A percentile compares a stretch with the other conserved stretches of the same genome.
These are phyloP conservation scores for Glaucomys volans DNA, from an alignment of 2,113 vertebrate genomes.

Conservation along the genomic window DNA sequence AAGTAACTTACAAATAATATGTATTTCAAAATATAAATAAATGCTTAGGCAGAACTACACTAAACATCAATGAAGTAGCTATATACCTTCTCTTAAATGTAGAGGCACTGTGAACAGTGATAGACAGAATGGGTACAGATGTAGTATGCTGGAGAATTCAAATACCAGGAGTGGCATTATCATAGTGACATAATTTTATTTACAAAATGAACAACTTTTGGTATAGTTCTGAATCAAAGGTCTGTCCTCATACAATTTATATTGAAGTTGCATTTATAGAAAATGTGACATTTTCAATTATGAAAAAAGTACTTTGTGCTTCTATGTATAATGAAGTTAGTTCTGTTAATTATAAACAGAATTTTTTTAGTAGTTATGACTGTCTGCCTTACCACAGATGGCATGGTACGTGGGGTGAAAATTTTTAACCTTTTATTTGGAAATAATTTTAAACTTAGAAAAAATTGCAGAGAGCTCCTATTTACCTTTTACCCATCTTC, in stretches of 20 bases:
- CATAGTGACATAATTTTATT: slow-evolving; percentile 4
- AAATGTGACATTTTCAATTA: slow-evolving; percentile 28
- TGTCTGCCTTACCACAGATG: neutral
- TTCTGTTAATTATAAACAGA: neutral
- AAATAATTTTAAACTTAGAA: neutral
- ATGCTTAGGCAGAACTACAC: neutral
- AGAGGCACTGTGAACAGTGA: neutral
- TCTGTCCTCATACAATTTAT: neutral
- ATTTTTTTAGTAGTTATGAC: neutral
- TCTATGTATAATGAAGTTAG: slow-evolving; percentile 17
- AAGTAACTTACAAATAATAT: neutral
- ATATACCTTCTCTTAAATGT: neutral
- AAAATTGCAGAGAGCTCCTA: neutral
- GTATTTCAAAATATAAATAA: neutral
- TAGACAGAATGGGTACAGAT: neutral
- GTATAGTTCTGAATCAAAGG: neutral
- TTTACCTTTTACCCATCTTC: neutral
- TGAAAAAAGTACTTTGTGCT: neutral
- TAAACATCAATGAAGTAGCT: neutral
- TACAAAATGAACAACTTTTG: neutral
- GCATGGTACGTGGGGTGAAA: neutral
- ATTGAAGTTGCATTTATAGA: slow-evolving; percentile 15
- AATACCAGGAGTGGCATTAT: neutral
- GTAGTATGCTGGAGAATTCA: neutral
- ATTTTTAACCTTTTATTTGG: neutral